Conservation (phyloP, 2,888 invertebrate species). For the Ectemnius cavifrons region DNA sequence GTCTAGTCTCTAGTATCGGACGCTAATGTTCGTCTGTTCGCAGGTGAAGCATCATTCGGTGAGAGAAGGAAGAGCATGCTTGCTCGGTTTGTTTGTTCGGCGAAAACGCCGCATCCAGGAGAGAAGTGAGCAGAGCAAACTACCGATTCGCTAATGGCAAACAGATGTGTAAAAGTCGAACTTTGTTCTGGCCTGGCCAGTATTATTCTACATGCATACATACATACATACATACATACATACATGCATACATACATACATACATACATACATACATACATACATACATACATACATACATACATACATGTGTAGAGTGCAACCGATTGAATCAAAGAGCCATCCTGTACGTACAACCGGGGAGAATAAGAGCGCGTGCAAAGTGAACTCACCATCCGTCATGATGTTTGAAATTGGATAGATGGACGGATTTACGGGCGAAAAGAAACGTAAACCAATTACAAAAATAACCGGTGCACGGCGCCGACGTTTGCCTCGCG, state of each 20-base stretch:
- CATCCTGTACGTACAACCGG: too few species aligned
- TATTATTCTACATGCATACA: background rate
- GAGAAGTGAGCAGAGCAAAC: too few species aligned
- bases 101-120: too few species aligned
- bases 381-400: too few species aligned
- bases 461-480: slow-evolving; percentile 30
- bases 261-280: background rate
- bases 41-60: too few species aligned
- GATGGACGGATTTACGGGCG: slow-evolving; percentile 17
- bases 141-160: background rate
- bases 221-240: background rate
- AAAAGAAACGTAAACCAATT: slow-evolving; percentile 43
- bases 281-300: background rate
- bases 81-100: too few species aligned
- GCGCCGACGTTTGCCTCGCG: slow-evolving; percentile 34
- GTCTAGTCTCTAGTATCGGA: too few species aligned
- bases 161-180: background rate
- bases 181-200: background rate
- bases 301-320: background rate
- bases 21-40: too few species aligned
- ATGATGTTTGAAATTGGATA: background rate
- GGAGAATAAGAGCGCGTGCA: too few species aligned
- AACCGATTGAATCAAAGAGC: too few species aligned
- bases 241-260: background rate
- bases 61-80: too few species aligned